Evolutionary conservation across 2,888 invertebrate species (phyloP), one percentile per base, ranked within the genome.

Genomic region (Phragmatobia fuliginosa): DNA sequence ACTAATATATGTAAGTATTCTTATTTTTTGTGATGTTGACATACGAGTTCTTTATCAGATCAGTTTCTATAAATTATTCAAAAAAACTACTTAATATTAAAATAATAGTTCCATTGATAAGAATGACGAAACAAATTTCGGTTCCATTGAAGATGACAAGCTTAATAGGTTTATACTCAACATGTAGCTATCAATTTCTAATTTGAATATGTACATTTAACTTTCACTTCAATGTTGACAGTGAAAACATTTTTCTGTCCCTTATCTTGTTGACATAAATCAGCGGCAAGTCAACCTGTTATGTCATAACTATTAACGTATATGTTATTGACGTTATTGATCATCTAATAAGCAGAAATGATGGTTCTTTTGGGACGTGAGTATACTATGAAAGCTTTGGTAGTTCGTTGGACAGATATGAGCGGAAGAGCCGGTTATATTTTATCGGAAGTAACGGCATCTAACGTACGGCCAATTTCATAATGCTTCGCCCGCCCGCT

Each of bases 391-490:
- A 87, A 90, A 87, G 82, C 81, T 83, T 80, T 70, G 75, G 72
- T 68, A 75, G 84, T 88, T 84, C 85, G 81, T 88, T 88, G 90
- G 90, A 92, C 94, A 94, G 94, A 94, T 95, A 95, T 95, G 94
- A 95, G 92, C 92, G 83, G 86, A 87, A 86, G 85, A 87, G 91
- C 85, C 87, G 94, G 93, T 94, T 91, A 94, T 95, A 95, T 94
- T 94, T 95, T 94, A 95, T 94, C 93, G 88, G 88, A 92, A 93
- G 94, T 94, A 93, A 95, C 92, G 94, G 94, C 92, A 85, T 87
- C 93, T 95, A 94, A 95, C 94, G 91, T 95, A 95, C 93, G 90
- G 95, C 95, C 95, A 95, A 95, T 95, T 94, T 94, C 94, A 95
- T 95, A 95, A 95, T 95, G 95, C 95, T 88, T 89, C 90, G 92